Percentiles rank a stretch among this genome's conserved stretches.
phyloP scores from a whole-genome alignment of 1,140 invertebrate genomes.

The Listronotus bonariensis region DNA sequence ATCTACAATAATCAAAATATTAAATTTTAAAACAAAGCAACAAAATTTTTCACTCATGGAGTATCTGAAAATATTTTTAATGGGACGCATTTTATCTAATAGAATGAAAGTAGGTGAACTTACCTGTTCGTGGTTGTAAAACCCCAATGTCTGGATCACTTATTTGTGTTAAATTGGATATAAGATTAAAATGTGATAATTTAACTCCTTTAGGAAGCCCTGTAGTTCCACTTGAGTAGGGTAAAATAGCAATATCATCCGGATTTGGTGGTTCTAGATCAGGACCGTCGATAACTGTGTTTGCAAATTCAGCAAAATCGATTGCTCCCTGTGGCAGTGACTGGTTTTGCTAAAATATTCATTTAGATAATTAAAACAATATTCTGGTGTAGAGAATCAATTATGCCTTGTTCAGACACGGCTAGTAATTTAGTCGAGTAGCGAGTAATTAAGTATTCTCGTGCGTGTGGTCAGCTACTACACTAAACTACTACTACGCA shows the following conservation, averaged over 20 bases:
- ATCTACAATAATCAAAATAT: no score
- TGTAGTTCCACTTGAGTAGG: conserved; percentile 86
- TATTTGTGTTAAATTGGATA: conserved; percentile 58
- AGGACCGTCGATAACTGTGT: conserved; percentile 52
- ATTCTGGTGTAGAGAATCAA: no score
- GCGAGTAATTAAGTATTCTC: no score
- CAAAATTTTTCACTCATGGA: no score
- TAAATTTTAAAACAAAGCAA: no score
- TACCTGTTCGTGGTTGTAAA: conserved; percentile 38
- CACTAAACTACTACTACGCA: no score
- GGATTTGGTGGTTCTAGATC: conserved; percentile 53
- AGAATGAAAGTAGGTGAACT: not conserved
- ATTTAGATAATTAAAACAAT: no score
- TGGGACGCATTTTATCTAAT: conserved; percentile 5
- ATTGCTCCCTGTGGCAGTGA: conserved; percentile 59
- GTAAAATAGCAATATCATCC: conserved; percentile 62
- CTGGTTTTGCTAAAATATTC: conserved; percentile 48
- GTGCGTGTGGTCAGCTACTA: no score
- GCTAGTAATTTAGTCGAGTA: no score
- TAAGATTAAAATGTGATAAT: conserved; percentile 71
- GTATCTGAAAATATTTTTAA: no score
- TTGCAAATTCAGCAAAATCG: conserved; percentile 62
- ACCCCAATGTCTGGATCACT: conserved; percentile 24
- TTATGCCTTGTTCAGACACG: no score
- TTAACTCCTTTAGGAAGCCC: conserved; percentile 88